phyloP scores from a whole-genome alignment of 2,113 vertebrate genomes.

The Excalfactoria chinensis region DNA sequence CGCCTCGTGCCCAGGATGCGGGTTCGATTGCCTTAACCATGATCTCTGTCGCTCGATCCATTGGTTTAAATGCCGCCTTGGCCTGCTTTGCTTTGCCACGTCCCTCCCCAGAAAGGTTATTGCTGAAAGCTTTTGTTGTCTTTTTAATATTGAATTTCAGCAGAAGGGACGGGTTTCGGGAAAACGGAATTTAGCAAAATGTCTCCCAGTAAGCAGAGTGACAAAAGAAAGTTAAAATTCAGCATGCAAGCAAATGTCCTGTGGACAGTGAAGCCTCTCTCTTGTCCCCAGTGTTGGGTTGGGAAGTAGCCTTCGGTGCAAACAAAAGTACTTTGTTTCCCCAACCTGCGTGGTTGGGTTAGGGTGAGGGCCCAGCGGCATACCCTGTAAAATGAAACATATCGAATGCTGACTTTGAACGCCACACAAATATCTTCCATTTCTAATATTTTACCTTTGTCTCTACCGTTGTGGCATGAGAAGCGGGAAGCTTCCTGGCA shows the following conservation, averaged over 20 bases:
- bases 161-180: not conserved
- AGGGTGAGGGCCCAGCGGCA: not conserved
- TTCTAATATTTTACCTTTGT: slow-evolving; percentile 49
- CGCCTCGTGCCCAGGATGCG: not conserved
- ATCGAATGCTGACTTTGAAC: slow-evolving; percentile 13
- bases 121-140: not conserved
- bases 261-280: not conserved
- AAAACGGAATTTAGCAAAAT: not conserved
- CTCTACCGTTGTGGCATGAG: not conserved
- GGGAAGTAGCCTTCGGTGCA: not conserved
- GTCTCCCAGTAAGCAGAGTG: not conserved
- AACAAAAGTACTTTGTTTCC: slow-evolving; percentile 64
- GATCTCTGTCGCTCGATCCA: not conserved
- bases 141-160: slow-evolving; percentile 38
- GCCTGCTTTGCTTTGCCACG: not conserved
- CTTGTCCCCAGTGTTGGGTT: slow-evolving; percentile 33
- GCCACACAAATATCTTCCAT: slow-evolving; percentile 32
- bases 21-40: slow-evolving; percentile 37
- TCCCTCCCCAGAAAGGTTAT: not conserved
- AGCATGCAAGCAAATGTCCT: not conserved
- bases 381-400: slow-evolving; percentile 1
- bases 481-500: not conserved
- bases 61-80: not conserved
- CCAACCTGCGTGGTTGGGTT: not conserved
- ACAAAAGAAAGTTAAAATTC: slow-evolving; percentile 39